These are phyloP conservation scores for Lochmaea capreae DNA, from an alignment of 2,888 invertebrate genomes.

Conservation along the genomic window DNA sequence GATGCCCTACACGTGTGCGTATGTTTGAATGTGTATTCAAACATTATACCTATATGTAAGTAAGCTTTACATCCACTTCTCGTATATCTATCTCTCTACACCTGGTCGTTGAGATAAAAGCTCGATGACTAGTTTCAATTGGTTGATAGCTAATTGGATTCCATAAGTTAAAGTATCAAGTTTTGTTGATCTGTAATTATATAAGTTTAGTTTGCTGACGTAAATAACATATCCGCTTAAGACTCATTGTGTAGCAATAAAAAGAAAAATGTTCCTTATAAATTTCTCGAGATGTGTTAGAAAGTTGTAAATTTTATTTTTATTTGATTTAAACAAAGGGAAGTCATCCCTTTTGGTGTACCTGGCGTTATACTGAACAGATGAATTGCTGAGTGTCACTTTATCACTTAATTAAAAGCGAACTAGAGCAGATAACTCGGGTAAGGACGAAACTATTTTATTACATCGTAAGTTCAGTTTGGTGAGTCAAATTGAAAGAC, in stretches of 20 bases:
- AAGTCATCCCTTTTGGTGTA: background rate
- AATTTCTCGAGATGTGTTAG: too few relatives aligned
- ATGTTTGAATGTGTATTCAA: slow-evolving; percentile 7
- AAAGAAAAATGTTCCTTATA: too few relatives aligned
- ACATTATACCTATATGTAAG: slow-evolving; percentile 20
- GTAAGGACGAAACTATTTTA: background rate
- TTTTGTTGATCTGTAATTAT: background rate
- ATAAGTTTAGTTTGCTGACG: too few relatives aligned
- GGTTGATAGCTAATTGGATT: background rate
- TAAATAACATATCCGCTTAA: too few relatives aligned
- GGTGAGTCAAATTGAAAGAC: background rate
- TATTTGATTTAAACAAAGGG: background rate
- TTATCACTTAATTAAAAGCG: background rate
- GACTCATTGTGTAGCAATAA: too few relatives aligned
- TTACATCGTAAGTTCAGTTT: background rate
- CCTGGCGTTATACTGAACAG: background rate
- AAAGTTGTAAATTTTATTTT: too few relatives aligned
- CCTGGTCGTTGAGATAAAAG: background rate
- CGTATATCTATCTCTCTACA: slow-evolving; percentile 3
- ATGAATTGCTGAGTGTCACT: background rate
- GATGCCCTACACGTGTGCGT: slow-evolving; percentile 20
- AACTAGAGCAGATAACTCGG: background rate
- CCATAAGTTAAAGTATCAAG: background rate
- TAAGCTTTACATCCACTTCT: background rate
- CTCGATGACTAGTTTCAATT: background rate